Evolutionary conservation across 2,113 vertebrate species (phyloP).

Genomic region (Balaeniceps rex): DNA sequence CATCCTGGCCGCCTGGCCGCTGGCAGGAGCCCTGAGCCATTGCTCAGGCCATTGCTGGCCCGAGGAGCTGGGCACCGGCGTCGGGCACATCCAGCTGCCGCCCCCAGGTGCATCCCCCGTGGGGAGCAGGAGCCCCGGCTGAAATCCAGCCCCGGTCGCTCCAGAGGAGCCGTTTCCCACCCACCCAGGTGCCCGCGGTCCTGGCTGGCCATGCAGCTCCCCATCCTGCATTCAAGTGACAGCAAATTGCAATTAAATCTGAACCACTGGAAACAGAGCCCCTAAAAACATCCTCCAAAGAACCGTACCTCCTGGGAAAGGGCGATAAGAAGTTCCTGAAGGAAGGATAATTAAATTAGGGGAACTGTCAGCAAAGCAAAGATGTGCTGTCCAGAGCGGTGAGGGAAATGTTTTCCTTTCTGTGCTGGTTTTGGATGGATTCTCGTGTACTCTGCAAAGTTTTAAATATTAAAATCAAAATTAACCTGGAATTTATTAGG

Average conservation of each 20-base stretch:
- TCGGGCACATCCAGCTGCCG: not conserved
- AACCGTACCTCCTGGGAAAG: not conserved
- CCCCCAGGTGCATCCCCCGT: not conserved
- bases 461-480: not conserved
- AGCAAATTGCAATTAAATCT: not conserved
- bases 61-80: accelerated
- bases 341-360: not conserved
- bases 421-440: not conserved
- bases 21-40: not conserved
- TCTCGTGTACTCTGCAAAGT: not conserved
- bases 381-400: accelerated
- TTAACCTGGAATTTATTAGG: not conserved
- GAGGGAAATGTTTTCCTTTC: not conserved
- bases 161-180: not conserved
- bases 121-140: not conserved
- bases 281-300: not conserved
- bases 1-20: not conserved
- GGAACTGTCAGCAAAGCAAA: not conserved
- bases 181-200: accelerated
- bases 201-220: not conserved
- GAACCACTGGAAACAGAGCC: not conserved
- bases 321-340: not conserved
- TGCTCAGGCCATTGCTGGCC: not conserved
- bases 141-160: not conserved
- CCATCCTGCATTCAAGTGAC: not conserved